These are phyloP conservation scores for Grus americana DNA, from an alignment of 2,113 vertebrate species.

Conservation along the genomic window DNA sequence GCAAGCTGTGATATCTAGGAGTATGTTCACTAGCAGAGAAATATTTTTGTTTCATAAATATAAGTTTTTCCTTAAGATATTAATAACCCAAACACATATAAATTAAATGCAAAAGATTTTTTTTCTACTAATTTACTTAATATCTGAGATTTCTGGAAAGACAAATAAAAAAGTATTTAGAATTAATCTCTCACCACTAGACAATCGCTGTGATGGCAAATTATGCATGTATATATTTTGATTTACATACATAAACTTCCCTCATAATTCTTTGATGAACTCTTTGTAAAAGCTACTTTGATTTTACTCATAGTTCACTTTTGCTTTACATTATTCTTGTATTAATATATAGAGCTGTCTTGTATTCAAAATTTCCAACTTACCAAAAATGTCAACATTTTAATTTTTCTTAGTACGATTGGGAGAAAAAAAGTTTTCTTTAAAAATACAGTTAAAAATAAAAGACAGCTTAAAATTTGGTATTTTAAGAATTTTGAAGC, in stretches of 20 bases:
- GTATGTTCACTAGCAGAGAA: background rate
- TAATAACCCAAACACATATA: background rate
- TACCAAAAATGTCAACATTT: background rate
- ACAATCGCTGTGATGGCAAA: background rate
- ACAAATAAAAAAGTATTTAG: background rate
- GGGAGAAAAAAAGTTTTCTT: background rate
- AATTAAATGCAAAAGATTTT: background rate
- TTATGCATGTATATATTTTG: background rate
- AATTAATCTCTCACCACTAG: background rate
- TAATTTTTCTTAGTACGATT: background rate
- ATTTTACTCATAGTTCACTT: background rate
- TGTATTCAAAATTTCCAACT: background rate
- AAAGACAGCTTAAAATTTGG: background rate
- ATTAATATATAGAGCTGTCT: background rate
- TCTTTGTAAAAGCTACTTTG: background rate
- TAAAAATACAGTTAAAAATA: background rate
- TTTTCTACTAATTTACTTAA: background rate
- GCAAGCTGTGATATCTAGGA: background rate
- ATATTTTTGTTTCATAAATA: background rate
- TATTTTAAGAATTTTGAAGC: background rate
- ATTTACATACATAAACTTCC: background rate
- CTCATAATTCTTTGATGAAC: background rate
- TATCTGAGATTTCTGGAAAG: background rate
- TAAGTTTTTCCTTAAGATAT: background rate
- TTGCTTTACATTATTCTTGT: background rate